phyloP scores from a whole-genome alignment of 2,113 vertebrate genomes.

The Polypterus bichir region DNA sequence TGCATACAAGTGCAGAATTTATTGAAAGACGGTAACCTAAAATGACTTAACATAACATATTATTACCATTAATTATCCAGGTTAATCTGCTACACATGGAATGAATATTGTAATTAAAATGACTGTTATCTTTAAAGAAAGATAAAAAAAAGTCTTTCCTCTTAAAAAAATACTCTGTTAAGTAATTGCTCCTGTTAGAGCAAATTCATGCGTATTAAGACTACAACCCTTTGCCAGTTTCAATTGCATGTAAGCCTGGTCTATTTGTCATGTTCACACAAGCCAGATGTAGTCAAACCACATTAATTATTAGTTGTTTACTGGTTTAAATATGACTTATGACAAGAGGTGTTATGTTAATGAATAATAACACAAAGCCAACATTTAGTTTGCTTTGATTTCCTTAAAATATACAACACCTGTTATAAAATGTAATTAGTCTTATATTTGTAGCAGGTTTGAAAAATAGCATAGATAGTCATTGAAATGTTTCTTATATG shows the following conservation, averaged over 20 bases:
- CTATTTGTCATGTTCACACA: conserved; percentile 17
- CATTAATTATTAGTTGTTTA: conserved; percentile 33
- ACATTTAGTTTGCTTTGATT: no score
- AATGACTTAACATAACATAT: no score
- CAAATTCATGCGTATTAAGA: conserved; percentile 1
- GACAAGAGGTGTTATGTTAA: conserved; percentile 37
- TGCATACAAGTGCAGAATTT: no score
- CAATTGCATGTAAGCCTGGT: conserved; percentile 11
- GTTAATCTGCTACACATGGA: not conserved
- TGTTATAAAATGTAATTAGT: no score
- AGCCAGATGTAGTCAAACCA: conserved; percentile 18
- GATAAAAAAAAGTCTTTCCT: not conserved
- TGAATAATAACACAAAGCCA: conserved; percentile 32
- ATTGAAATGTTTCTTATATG: no score
- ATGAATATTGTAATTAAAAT: conserved; percentile 5
- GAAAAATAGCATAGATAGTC: no score
- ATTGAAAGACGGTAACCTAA: no score
- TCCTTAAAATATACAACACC: no score
- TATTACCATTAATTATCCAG: no score
- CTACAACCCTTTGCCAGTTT: conserved; percentile 1
- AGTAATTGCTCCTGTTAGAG: conserved; percentile 1
- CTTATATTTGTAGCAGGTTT: no score
- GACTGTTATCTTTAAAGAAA: conserved; percentile 4
- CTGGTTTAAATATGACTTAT: conserved; percentile 26
- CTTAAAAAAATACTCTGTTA: conserved; percentile 2